A percentile compares a stretch with the other conserved stretches of the same genome.
These are phyloP conservation scores for Spodoptera littoralis DNA, from an alignment of 2,888 invertebrate species.

Conservation along the genomic window DNA sequence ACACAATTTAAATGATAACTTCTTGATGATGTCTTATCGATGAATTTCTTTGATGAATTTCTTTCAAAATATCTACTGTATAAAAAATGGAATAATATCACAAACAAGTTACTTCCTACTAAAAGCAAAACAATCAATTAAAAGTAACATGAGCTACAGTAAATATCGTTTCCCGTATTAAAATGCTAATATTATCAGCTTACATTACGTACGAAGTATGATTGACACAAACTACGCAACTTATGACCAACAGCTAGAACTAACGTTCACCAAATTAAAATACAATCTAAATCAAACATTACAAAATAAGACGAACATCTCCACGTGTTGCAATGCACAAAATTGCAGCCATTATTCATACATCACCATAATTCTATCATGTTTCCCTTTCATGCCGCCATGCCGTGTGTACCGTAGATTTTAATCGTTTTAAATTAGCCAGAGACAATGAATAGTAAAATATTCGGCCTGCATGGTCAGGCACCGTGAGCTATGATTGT, in stretches of 20 bases:
- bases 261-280: conserved; percentile 56
- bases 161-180: neutral
- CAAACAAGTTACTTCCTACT: too few relatives aligned
- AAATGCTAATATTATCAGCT: conserved; percentile 3
- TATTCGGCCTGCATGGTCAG: conserved; percentile 71
- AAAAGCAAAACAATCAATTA: neutral
- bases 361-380: conserved; percentile 53
- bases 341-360: conserved; percentile 63
- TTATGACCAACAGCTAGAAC: conserved; percentile 12
- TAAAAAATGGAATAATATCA: too few relatives aligned
- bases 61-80: too few relatives aligned
- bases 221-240: conserved; percentile 27
- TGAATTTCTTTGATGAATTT: too few relatives aligned
- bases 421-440: conserved; percentile 65
- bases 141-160: neutral
- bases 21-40: too few relatives aligned
- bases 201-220: conserved; percentile 2
- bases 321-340: conserved; percentile 62
- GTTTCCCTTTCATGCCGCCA: conserved; percentile 66
- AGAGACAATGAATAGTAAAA: conserved; percentile 70
- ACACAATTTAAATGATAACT: too few relatives aligned
- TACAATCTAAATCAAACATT: conserved; percentile 60
- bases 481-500: conserved; percentile 65
- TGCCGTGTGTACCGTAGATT: conserved; percentile 58
- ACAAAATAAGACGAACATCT: conserved; percentile 58